A percentile compares a stretch with the other conserved stretches of the same genome.
phyloP scores from a whole-genome alignment of 2,113 vertebrate species.

The Megalops atlanticus region DNA sequence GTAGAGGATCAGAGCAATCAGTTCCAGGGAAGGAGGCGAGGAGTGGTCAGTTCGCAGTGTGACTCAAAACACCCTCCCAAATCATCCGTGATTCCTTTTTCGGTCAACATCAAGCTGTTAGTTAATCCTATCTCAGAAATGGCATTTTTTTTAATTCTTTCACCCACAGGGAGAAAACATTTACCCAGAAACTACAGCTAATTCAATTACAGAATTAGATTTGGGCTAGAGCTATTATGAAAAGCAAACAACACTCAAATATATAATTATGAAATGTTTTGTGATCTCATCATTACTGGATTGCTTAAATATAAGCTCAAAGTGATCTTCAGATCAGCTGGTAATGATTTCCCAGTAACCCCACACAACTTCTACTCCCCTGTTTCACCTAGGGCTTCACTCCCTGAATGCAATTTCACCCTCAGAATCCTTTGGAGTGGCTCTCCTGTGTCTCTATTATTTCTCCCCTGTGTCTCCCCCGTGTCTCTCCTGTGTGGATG shows the following conservation, averaged over 20 bases:
- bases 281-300: not conserved
- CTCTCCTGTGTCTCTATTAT: not conserved
- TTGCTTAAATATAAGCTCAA: not conserved
- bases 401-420: not conserved
- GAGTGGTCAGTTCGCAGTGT: no score
- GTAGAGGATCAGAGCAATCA: not conserved
- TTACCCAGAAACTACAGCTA: not conserved
- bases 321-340: not conserved
- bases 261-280: not conserved
- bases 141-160: not conserved
- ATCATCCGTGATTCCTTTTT: not conserved
- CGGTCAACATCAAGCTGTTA: not conserved
- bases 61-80: not conserved
- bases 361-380: not conserved
- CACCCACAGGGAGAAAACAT: not conserved
- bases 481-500: not conserved
- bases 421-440: not conserved
- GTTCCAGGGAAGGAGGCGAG: not conserved
- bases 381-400: no score
- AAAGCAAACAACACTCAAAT: not conserved
- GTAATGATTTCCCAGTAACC: not conserved
- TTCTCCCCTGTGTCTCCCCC: not conserved
- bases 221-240: no score
- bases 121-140: not conserved
- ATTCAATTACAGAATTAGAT: not conserved